phyloP scores from a whole-genome alignment of 2,888 invertebrate genomes.

The Rotaria magnacalcarata region DNA sequence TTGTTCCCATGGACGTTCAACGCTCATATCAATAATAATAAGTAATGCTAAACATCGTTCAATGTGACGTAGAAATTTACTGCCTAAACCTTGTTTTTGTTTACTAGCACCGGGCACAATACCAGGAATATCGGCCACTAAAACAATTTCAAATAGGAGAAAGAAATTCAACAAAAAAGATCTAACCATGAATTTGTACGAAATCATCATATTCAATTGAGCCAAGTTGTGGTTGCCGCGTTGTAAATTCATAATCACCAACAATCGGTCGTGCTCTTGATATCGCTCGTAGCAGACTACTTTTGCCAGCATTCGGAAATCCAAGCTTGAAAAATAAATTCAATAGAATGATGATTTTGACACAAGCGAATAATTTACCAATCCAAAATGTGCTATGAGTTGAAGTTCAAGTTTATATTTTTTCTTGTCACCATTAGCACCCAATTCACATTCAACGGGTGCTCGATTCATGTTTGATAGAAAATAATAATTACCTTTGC shows the following conservation, averaged over 20 bases:
- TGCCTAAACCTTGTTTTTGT: constrained; percentile 40
- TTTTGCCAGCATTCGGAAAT: constrained; percentile 89
- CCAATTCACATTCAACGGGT: constrained; percentile 79
- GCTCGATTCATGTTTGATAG: constrained; percentile 71
- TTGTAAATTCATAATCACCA: constrained; percentile 87
- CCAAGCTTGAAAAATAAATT: constrained; percentile 64
- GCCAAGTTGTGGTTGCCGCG: constrained; percentile 78
- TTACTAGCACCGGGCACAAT: constrained; percentile 43
- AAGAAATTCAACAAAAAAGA: neutral
- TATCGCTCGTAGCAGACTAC: constrained; percentile 76
- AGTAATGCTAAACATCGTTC: constrained; percentile 44
- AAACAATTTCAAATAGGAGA: neutral
- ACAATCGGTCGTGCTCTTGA: constrained; percentile 81
- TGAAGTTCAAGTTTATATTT: constrained; percentile 75
- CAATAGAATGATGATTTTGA: too few relatives aligned
- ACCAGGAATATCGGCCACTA: constrained; percentile 45
- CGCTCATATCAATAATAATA: constrained; percentile 39
- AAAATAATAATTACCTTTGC: constrained; percentile 88
- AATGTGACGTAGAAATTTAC: constrained; percentile 42
- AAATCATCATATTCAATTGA: constrained; percentile 82
- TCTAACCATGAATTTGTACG: constrained; percentile 45
- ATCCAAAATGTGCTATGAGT: constrained; percentile 88
- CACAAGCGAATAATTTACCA: constrained; percentile 62
- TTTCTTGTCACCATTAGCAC: constrained; percentile 74
- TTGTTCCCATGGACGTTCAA: constrained; percentile 37